Evolutionary conservation across 64 coral and sea anemone species (phyloP), one percentile per base, ranked within the genome.

Genomic region (Montipora cactus): DNA sequence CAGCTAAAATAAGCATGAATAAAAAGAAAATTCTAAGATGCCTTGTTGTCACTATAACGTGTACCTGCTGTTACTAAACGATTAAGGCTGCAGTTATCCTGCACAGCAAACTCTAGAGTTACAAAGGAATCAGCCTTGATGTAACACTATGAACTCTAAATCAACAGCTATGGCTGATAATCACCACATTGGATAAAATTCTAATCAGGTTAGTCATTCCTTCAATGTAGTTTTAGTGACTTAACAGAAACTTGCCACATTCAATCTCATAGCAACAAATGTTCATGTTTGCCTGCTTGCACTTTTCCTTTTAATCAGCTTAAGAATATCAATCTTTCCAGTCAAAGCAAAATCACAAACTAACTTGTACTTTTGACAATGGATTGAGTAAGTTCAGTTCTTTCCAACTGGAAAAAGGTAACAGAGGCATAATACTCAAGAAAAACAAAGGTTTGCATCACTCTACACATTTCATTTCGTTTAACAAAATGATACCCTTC

Each of bases 231-330:
- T 37, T 37, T 37, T 37, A 37, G 37, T 37, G 37, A 37, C 37
- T 37, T 2, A 37, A 37, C 37, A 37, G 37, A 37, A 37, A 2
- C 37, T 37, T 37, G 37, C 37, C 37, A 67, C 68, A 23, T 22
- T 71, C 68, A 71, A 21, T 23, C 68, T 71, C 20, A 15, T 1
- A 18, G 3, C 15, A 48, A 15, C 3, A 49, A 49, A 8, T 51
- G 76, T 78, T n/a, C 47, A 48, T 50, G 47, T 50, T 5, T 18
- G 3, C 14, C 6, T 16, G 76, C 13, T 7, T 49, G 47, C 4
- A 49, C 15, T 78, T 71, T 23, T 71, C 76, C 47, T 78, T 78
- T 78, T 7, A 50, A 78, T 78, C 19, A 78, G 47, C 46, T 49
- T 78, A 21, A 64, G 14, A 16, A 4, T 12, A 64, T 64, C 4